A percentile compares a stretch with the other conserved stretches of the same genome.
Conservation (phyloP, 2,113 vertebrate genomes). For the Ginglymostoma cirratum region DNA sequence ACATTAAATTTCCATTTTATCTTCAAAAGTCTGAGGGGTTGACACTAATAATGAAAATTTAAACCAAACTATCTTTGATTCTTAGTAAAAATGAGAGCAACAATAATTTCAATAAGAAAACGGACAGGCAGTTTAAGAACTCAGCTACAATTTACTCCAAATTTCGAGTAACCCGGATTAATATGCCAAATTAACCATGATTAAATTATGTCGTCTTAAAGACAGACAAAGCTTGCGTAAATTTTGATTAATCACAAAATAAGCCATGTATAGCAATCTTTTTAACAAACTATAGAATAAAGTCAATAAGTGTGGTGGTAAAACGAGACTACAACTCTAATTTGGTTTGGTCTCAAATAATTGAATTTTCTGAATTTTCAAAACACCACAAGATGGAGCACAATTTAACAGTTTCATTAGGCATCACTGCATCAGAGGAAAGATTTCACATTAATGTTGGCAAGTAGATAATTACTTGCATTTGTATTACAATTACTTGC, state of each 20-base stretch:
- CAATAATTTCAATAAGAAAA: not conserved
- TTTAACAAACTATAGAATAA: not conserved
- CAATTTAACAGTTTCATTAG: not conserved
- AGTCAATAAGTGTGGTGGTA: not conserved
- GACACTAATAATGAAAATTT: too few relatives aligned
- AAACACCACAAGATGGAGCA: conserved; percentile 18
- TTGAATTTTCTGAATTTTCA: not conserved
- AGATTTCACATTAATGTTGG: not conserved
- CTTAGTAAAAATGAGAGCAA: not conserved
- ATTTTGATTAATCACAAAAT: too few relatives aligned
- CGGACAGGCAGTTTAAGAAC: not conserved
- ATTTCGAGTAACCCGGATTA: not conserved
- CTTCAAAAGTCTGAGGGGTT: not conserved
- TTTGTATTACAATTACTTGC: not conserved
- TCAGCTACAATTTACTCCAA: not conserved
- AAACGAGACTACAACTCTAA: not conserved
- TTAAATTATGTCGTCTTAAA: not conserved
- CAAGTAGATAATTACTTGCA: not conserved
- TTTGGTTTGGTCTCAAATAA: not conserved
- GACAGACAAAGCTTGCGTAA: not conserved
- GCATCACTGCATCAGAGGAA: not conserved
- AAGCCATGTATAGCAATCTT: not conserved
- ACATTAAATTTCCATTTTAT: not conserved
- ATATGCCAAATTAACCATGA: not conserved
- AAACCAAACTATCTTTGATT: too few relatives aligned